Evolutionary conservation across 2,888 invertebrate genomes (phyloP).

Genomic region (Macropis europaea): DNA sequence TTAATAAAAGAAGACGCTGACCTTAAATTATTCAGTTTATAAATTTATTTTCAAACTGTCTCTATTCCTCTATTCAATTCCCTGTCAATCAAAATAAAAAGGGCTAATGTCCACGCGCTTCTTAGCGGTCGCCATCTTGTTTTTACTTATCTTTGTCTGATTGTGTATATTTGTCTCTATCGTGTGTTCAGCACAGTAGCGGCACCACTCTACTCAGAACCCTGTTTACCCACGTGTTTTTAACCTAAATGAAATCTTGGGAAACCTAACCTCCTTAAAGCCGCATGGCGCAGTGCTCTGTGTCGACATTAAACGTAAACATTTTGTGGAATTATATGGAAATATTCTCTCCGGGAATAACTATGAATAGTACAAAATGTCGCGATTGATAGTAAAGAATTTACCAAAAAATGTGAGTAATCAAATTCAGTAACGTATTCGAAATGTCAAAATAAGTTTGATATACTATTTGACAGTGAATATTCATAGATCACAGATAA

Average conservation of each 20-base stretch:
- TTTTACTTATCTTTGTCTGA: too few relatives aligned
- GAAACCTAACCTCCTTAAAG: slow-evolving; percentile 26
- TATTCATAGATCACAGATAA: slow-evolving; percentile 88
- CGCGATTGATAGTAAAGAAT: slow-evolving; percentile 94
- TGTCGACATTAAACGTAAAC: background rate
- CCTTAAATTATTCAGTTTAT: background rate
- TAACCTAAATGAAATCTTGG: slow-evolving; percentile 1
- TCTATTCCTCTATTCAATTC: background rate
- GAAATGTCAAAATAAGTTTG: background rate
- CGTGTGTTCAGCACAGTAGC: background rate
- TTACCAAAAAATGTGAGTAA: slow-evolving; percentile 90
- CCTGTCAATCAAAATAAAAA: background rate
- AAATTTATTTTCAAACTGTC: background rate
- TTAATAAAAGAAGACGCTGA: slow-evolving; percentile 2
- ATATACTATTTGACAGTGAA: slow-evolving; percentile 26
- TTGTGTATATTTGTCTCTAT: background rate
- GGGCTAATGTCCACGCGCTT: background rate
- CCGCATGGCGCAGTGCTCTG: background rate
- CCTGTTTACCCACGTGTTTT: background rate
- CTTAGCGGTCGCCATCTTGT: too few relatives aligned
- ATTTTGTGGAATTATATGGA: background rate
- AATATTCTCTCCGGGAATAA: background rate
- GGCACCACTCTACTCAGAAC: background rate
- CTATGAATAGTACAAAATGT: slow-evolving; percentile 82
- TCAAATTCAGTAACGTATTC: background rate